Evolutionary conservation across 2,113 vertebrate species (phyloP), one percentile per base, ranked within the genome.

Genomic region (Siniperca knerii): DNA sequence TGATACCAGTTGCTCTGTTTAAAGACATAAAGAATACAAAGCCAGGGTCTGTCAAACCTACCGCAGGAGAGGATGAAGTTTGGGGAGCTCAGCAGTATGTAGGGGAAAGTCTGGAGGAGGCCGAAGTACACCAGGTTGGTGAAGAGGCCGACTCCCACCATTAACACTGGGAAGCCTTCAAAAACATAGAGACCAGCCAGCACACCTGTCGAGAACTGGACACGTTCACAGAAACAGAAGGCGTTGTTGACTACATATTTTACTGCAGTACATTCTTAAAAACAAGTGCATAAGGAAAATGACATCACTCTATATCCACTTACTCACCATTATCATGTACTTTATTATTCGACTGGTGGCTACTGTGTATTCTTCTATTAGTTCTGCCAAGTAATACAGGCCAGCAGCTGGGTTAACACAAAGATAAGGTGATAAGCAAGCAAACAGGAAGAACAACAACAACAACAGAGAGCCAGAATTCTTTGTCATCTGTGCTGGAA

Each of bases 81-180:
- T 21, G 98, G 97, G 4, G 98, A 99, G 40, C 97, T 98, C 73
- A 99, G 96, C 93, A 97, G 92, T 58, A 99, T 99, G 96, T 98
- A 98, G 15, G 98, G 98, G 92, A 99, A 99, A 1, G 97, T 98
- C 94, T 97, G 97, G 61, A 99, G 95, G 61, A 99, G 93, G 44
- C 98, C 98, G 0, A 99, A 98, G 92, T 98, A 99, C 55, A 99
- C 98, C 48, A 99, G 94, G 94, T 98, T 99, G 85, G 97, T 98
- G 95, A 99, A 99, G 83, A 99, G 98, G 37, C 98, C 98, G 15
- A 97, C 90, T 1, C 96, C 97, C 42, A 99, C 95, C 97, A 99
- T 97, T 72, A 96, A 84, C 4, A 91, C 79, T 0, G 98, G 98
- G 88, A 99, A 99, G 33, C 91, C 96, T 69, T 99, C 98, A 46